Conservation (phyloP, 2,797 vertebrate species). For the Sebastes melanostomus region DNA sequence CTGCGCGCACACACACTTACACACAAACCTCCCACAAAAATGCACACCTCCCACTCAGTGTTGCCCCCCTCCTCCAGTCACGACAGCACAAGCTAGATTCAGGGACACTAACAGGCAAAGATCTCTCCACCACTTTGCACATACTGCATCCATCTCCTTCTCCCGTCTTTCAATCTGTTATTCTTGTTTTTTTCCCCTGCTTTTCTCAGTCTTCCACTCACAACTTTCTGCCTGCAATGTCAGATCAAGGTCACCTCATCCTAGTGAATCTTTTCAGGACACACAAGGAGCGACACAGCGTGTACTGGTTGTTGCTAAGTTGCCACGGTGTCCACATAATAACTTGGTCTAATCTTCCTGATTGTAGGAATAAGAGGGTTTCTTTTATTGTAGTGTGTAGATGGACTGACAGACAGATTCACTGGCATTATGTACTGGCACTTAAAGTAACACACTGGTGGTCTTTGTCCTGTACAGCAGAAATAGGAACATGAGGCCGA, state of each 20-base stretch:
- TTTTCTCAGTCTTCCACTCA: slow-evolving; percentile 19
- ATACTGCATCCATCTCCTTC: slow-evolving; percentile 1
- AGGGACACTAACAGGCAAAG: slow-evolving; percentile 38
- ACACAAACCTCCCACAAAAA: slow-evolving; percentile 35
- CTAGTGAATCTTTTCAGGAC: slow-evolving; percentile 27
- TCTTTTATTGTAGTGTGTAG: slow-evolving; percentile 2
- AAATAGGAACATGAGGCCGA: slow-evolving; percentile 1
- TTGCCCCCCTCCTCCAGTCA: slow-evolving; percentile 55
- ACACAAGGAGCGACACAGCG: slow-evolving; percentile 3
- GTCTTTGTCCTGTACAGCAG: not conserved
- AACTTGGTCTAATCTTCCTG: slow-evolving; percentile 19
- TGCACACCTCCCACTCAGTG: slow-evolving; percentile 56
- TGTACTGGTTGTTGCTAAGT: slow-evolving; percentile 37
- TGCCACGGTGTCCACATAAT: slow-evolving; percentile 19
- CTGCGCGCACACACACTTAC: not conserved
- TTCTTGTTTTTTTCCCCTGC: not conserved
- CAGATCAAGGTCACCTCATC: slow-evolving; percentile 68
- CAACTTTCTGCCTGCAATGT: slow-evolving; percentile 54
- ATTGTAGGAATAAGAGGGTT: slow-evolving; percentile 5
- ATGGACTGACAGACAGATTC: slow-evolving; percentile 6
- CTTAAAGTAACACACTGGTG: not conserved
- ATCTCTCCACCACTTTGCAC: slow-evolving; percentile 36
- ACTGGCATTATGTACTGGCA: slow-evolving; percentile 1
- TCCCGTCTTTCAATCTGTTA: slow-evolving; percentile 5
- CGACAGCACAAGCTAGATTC: slow-evolving; percentile 53